Evolutionary conservation across 2,888 invertebrate genomes (phyloP), one percentile per base, ranked within the genome.

Genomic region (Drosophila tripunctata): DNA sequence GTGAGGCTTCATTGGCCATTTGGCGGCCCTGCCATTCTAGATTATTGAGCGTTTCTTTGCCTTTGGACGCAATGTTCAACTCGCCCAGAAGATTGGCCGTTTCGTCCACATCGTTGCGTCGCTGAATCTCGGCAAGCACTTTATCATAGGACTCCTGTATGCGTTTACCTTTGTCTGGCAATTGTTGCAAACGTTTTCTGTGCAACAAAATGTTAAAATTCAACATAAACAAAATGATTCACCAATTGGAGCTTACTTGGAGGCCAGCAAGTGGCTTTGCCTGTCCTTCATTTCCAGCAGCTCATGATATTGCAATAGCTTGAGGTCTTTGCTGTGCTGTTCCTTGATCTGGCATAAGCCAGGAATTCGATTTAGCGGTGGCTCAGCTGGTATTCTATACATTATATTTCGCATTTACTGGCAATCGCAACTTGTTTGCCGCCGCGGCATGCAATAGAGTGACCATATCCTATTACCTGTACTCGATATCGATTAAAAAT

Each of bases 141-240:
- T 86, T 89, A 0, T 87, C 79, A 41, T 89, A 88, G 10, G 89
- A 85, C 14, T 87, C 85, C 45, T 87, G 82, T 10, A 91, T 87
- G 2, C 90, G 90, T 52, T 88, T 80, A 0, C 91, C 91, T 50
- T 91, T 91, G 47, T 91, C 91, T 0, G 91, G 91, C 50, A 91
- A 63, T 19, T 73, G 84, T 6, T 76, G 66, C 17, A 89, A 33
- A 2, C 84, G 68, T 30, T 74, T 74, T 67, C 91, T 91, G 19
- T 7, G 15, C n/a, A 27, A 27, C 2, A 27, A 27, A 0, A 3
- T 10, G 4, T 10, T 10, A 10, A 15, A 3, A 10, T 6, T 35
- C 14, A 14, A n/a, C 33, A 38, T 19, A 2, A 33, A 30, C 5
- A n/a, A n/a, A n/a, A n/a, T n/a, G n/a, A n/a, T n/a, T n/a, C 10